Evolutionary conservation across 2,113 vertebrate genomes (phyloP).

Genomic region (Chroicocephalus ridibundus): DNA sequence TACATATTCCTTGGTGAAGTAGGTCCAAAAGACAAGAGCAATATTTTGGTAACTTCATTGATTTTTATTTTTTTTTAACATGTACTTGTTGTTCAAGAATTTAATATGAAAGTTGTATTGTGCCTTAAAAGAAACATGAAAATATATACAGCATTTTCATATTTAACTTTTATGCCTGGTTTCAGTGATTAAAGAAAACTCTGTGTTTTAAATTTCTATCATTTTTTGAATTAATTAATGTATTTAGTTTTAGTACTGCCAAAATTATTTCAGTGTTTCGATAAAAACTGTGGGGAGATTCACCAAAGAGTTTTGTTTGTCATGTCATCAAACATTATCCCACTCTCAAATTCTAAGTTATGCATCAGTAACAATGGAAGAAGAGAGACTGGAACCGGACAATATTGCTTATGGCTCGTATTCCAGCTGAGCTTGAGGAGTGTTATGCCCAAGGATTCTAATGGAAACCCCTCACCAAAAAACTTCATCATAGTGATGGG

Average conservation of each 20-base stretch:
- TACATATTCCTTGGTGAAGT: neutral
- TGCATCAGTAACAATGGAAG: neutral
- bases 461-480: neutral
- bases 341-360: neutral
- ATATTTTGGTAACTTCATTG: neutral
- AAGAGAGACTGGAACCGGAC: neutral
- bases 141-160: neutral
- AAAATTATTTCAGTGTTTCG: neutral
- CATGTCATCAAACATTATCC: neutral
- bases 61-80: neutral
- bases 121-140: neutral
- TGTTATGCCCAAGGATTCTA: neutral
- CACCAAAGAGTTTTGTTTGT: neutral
- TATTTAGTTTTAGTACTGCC: neutral
- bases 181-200: neutral
- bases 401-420: neutral
- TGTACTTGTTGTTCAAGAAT: neutral
- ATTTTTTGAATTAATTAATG: neutral
- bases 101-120: neutral
- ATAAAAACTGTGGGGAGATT: neutral
- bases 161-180: neutral
- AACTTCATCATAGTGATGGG: neutral
- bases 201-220: neutral
- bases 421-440: neutral
- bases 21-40: neutral